Evolutionary conservation across 2,888 invertebrate genomes (phyloP).

Genomic region (Leucozona laternaria): DNA sequence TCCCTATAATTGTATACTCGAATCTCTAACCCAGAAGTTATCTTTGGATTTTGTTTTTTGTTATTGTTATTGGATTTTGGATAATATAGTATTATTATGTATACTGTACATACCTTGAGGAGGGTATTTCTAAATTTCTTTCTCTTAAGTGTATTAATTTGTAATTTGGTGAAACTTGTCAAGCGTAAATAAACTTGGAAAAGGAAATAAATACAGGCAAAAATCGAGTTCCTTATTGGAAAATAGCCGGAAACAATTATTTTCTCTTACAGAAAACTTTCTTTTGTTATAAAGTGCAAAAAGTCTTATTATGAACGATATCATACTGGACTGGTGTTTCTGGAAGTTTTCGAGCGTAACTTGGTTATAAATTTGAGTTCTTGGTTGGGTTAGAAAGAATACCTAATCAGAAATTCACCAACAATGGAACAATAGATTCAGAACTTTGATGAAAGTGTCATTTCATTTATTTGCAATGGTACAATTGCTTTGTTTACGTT

Average conservation of each 20-base stretch:
- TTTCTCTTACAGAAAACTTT: conserved; percentile 29
- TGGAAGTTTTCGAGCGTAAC: conserved; percentile 23
- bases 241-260: conserved; percentile 58
- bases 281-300: conserved; percentile 12
- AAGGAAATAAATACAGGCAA: conserved; percentile 17
- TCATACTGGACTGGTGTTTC: neutral
- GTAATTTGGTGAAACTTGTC: conserved; percentile 55
- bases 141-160: conserved; percentile 54
- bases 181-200: conserved; percentile 48
- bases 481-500: too few relatives aligned
- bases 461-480: neutral
- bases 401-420: neutral
- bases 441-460: neutral
- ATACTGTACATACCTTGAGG: conserved; percentile 23
- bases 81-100: neutral
- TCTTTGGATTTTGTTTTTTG: conserved; percentile 31
- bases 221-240: conserved; percentile 24
- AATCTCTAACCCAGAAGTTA: conserved; percentile 4
- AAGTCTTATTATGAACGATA: neutral
- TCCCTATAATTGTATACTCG: neutral
- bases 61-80: conserved; percentile 24
- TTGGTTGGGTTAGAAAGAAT: neutral
- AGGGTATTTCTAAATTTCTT: neutral
- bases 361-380: neutral
- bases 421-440: neutral